A percentile compares a stretch with the other conserved stretches of the same genome.
Conservation (phyloP, 2,888 invertebrate genomes). For the Athetis lepigone region DNA sequence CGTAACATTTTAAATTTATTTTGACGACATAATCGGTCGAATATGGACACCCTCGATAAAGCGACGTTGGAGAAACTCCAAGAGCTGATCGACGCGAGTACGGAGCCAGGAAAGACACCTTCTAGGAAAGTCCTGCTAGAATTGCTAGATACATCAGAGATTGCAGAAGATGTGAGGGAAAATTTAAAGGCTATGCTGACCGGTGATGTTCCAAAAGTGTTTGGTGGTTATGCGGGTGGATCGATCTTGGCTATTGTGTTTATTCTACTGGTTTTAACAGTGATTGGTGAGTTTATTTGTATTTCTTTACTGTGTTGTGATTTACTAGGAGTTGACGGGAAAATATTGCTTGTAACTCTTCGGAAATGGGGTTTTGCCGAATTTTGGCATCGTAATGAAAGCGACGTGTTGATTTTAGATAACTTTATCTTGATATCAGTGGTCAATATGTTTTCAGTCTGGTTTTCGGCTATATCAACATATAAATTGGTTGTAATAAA, state of each 20-base stretch:
- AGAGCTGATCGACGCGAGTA: slow-evolving; percentile 73
- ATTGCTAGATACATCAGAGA: slow-evolving; percentile 90
- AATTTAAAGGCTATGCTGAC: slow-evolving; percentile 88
- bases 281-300: slow-evolving; percentile 77
- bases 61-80: slow-evolving; percentile 71
- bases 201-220: slow-evolving; percentile 81
- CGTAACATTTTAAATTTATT: slow-evolving; percentile 49
- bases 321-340: no score
- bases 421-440: slow-evolving; percentile 28
- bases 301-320: slow-evolving; percentile 43
- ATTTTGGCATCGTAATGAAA: slow-evolving; percentile 3
- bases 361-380: no score
- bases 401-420: slow-evolving; percentile 34
- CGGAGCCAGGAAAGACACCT: slow-evolving; percentile 80
- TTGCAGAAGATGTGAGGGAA: slow-evolving; percentile 92
- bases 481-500: neutral
- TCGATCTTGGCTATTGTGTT: slow-evolving; percentile 75
- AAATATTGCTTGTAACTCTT: no score
- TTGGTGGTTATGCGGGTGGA: slow-evolving; percentile 74
- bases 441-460: slow-evolving; percentile 31
- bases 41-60: slow-evolving; percentile 69
- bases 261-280: slow-evolving; percentile 76
- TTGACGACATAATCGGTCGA: slow-evolving; percentile 37
- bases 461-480: slow-evolving; percentile 2
- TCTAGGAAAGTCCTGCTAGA: slow-evolving; percentile 90